These are phyloP conservation scores for Acanthornis magna DNA, from an alignment of 2,797 vertebrate genomes.

Conservation along the genomic window DNA sequence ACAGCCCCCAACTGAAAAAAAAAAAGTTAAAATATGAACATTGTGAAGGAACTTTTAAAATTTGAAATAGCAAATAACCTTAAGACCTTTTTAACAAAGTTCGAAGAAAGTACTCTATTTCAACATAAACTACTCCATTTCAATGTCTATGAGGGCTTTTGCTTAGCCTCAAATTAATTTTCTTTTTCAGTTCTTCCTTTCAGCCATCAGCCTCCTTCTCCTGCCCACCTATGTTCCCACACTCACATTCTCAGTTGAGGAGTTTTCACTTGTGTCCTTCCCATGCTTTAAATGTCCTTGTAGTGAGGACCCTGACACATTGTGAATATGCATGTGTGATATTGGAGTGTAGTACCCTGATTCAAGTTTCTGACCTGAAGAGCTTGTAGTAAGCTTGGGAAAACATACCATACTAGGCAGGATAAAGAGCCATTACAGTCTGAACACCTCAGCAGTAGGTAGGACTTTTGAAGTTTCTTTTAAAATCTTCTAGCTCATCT, in stretches of 20 bases:
- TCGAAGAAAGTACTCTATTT: neutral
- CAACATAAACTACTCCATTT: neutral
- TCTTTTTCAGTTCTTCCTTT: neutral
- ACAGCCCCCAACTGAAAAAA: neutral
- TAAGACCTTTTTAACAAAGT: neutral
- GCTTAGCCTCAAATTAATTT: neutral
- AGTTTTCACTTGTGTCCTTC: neutral
- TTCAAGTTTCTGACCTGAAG: neutral
- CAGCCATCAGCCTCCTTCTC: neutral
- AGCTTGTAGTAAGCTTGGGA: neutral
- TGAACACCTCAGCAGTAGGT: neutral
- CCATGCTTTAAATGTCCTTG: neutral
- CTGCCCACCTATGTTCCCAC: neutral
- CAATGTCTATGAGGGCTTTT: rapidly evolving
- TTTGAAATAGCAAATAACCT: neutral
- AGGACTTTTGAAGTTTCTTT: neutral
- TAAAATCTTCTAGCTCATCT: neutral
- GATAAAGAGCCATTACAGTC: neutral
- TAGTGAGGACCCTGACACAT: no score
- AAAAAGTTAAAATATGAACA: neutral
- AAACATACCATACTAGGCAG: neutral
- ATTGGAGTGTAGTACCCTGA: neutral
- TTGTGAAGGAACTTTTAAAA: neutral
- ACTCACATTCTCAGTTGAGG: neutral
- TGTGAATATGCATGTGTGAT: neutral